phyloP scores from a whole-genome alignment of 2,113 vertebrate genomes.

The Rhinoderma darwinii region DNA sequence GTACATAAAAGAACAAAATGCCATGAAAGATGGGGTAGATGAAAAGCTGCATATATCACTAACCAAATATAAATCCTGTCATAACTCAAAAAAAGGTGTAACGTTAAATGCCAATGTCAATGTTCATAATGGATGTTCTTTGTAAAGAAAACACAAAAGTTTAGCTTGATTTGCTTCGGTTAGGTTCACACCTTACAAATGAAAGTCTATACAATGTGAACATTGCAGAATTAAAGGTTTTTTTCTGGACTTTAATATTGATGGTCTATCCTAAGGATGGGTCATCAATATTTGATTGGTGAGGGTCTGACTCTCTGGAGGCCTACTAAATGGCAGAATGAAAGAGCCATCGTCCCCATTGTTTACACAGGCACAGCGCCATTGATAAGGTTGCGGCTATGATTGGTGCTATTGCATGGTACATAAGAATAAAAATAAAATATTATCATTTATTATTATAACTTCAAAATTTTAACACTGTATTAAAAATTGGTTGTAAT shows the following conservation, averaged over 20 bases:
- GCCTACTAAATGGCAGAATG: no score
- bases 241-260: neutral
- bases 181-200: neutral
- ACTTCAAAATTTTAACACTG: no score
- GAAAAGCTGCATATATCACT: neutral
- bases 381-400: no score
- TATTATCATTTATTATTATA: no score
- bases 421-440: no score
- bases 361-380: no score
- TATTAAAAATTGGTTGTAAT: no score
- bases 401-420: no score
- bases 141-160: neutral
- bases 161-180: neutral
- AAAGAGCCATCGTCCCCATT: no score
- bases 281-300: no score
- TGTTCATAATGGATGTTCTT: neutral
- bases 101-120: neutral
- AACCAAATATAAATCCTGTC: neutral
- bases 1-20: constrained; percentile 15
- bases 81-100: neutral
- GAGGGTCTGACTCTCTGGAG: no score
- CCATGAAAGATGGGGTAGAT: neutral
- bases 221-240: neutral
- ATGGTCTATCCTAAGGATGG: no score
- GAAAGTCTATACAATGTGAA: neutral